Base-by-base conservation (phyloP, 1,140 invertebrate species). In the Drosophila littoralis region DNA sequence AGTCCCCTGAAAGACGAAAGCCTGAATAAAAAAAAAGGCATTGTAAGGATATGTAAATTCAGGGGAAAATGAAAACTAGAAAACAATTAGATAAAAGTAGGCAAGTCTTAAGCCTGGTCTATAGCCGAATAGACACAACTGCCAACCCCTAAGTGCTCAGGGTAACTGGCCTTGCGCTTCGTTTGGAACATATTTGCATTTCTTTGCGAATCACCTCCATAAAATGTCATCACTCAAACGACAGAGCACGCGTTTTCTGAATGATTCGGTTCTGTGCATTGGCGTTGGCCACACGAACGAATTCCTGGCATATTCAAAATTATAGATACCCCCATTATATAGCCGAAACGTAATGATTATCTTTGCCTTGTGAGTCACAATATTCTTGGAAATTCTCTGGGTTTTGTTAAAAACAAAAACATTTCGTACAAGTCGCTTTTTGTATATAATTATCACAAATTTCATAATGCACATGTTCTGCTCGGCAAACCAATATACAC, bases 341-440 rank as follows among this genome's bases (percentile, higher is more conserved):
- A 28, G 4, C 22, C 17, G 57, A 36, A 64, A 67, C 43, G 70
- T 67, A 55, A 42, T 63, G 32, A 60, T 52, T 61, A 50, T 60
- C 59, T 80, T 81, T 66, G 48, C 33, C 7, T 22, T 54, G 35
- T 89, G 84, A 89, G n/a, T 89, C 84, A 89, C 22, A 13, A 13
- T 2, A 22, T 89, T 89, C 84, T 82, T 89, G 84, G 85, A 89
- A 89, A 89, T 67, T 77, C n/a, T 45, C 48, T 59, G 33, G 42
- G 8, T 54, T 75, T 54, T 46, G 52, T 58, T 40, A 74, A 69
- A 51, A 50, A 15, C 45, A 15, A 60, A 57, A 72, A 58, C 40
- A 59, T 60, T 65, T 51, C n/a, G 55, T 57, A 64, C n/a, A 40
- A 52, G 35, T 58, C 17, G 76, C 75, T 75, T 88, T 75, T 89